Evolutionary conservation across 2,888 invertebrate species (phyloP), one percentile per base, ranked within the genome.

Genomic region (Plagodis dolabraria): DNA sequence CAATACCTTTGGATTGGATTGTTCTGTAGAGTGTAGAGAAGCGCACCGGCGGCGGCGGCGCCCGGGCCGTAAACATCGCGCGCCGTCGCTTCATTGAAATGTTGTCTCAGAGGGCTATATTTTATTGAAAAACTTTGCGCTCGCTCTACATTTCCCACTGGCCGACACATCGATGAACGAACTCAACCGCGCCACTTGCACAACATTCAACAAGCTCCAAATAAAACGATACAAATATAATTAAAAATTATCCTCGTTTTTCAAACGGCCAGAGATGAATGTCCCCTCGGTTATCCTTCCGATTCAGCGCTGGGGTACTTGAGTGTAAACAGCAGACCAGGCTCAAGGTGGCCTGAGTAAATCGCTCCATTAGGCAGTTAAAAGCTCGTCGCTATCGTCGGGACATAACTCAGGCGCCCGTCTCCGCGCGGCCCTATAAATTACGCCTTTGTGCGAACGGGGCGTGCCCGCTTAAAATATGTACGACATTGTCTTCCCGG

Each of bases 301-400:
- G 74, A 58, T 62, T 44, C 63, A 57, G 54, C 51, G 78, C 75
- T 72, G 77, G 75, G 67, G 77, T 80, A 77, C 76, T 78, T 74
- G 76, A 75, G 77, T 77, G 83, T 85, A 85, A 87, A 86, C 86
- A 83, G 80, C 74, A 77, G 71, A 84, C 82, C 82, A 83, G 83
- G 83, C 83, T 80, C 83, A 87, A 90, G 89, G 87, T 89, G 87
- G 87, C 86, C 80, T 81, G 82, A 87, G 87, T 90, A 89, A 92
- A 92, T 92, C 92, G 91, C 89, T 87, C 90, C 91, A 92, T 91
- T 92, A 90, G 87, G 87, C 89, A 92, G 92, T 92, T 92, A 92
- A 92, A 92, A 92, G 92, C 92, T 89, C 92, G 89, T 90, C 88
- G 89, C 89, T 91, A 92, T 92, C 92, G 89, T 83, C 82, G 85